These are phyloP conservation scores for Drosophila seguyi DNA, from an alignment of 1,140 invertebrate genomes.

Conservation along the genomic window DNA sequence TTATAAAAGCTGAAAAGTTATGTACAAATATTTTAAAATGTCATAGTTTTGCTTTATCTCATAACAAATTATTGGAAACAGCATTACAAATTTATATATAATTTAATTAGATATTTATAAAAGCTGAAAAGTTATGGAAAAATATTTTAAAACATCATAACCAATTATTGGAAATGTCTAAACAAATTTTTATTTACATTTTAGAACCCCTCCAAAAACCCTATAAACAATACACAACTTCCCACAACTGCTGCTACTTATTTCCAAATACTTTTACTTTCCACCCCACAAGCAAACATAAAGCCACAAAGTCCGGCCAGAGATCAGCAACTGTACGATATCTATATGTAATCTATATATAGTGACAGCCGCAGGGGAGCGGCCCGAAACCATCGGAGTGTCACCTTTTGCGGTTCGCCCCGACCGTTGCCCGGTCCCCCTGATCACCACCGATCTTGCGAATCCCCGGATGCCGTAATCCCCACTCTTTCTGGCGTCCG, in stretches of 20 bases:
- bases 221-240: background rate
- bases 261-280: constrained; percentile 42
- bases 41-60: no score
- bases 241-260: constrained; percentile 15
- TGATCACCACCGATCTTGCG: constrained; percentile 5
- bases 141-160: no score
- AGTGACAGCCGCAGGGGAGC: constrained; percentile 57
- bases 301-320: constrained; percentile 41
- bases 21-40: no score
- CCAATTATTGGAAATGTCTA: background rate
- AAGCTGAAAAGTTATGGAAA: no score
- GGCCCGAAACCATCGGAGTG: constrained; percentile 65
- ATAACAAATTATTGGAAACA: no score
- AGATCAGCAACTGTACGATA: constrained; percentile 55
- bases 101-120: no score
- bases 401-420: constrained; percentile 77
- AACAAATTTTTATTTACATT: background rate
- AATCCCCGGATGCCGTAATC: constrained; percentile 17
- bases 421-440: constrained; percentile 5
- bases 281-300: constrained; percentile 7
- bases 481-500: constrained; percentile 53
- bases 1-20: no score
- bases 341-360: constrained; percentile 70
- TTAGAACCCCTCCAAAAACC: background rate
- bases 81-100: no score